Conservation (phyloP, 1,140 invertebrate species). For the Galendromus occidentalis region DNA sequence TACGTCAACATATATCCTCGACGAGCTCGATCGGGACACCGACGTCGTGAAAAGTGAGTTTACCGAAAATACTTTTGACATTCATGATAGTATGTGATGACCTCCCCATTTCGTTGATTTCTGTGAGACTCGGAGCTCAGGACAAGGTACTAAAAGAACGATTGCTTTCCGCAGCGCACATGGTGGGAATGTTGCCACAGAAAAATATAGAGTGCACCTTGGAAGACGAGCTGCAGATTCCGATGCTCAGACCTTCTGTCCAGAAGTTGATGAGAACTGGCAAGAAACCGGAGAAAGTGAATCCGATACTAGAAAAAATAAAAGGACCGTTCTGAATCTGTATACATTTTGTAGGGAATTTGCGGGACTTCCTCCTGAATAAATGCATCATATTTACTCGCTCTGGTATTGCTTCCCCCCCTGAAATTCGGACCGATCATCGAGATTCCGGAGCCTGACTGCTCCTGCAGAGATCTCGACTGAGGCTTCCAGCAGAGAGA, state of each 20-base stretch:
- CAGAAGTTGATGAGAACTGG: background rate
- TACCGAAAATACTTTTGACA: background rate
- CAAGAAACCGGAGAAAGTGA: background rate
- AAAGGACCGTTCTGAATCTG: no score
- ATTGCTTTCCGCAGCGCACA: background rate
- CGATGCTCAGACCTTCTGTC: background rate
- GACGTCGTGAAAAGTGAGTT: background rate
- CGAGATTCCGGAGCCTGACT: no score
- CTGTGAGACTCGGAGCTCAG: no score
- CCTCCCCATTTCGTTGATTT: background rate
- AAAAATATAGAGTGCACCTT: background rate
- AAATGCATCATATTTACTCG: no score
- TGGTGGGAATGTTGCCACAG: background rate
- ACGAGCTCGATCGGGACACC: background rate
- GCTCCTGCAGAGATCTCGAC: no score
- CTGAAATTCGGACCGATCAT: no score
- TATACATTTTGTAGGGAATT: no score
- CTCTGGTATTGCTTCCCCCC: no score
- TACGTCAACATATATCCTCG: background rate
- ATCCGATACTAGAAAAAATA: no score
- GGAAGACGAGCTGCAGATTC: background rate
- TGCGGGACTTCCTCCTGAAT: no score
- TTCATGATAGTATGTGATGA: background rate
- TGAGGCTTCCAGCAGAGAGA: no score
- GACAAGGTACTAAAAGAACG: no score